Evolutionary conservation across 1,140 invertebrate genomes (phyloP).

Genomic region (Drosophila sturtevanti): DNA sequence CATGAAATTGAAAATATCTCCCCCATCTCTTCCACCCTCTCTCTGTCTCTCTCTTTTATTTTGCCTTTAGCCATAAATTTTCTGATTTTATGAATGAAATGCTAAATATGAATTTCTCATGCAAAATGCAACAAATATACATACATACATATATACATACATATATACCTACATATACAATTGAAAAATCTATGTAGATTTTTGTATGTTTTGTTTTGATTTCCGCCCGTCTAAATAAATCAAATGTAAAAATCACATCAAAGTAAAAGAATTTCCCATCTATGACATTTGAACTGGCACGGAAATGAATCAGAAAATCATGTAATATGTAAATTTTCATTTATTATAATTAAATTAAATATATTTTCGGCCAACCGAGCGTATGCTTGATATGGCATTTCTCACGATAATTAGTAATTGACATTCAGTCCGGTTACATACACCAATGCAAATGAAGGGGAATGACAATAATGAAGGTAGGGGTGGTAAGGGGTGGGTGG

Average conservation of each 20-base stretch:
- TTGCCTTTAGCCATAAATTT: slow-evolving; percentile 17
- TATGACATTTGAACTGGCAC: slow-evolving; percentile 59
- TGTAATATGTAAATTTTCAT: not conserved
- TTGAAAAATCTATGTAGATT: slow-evolving; percentile 28
- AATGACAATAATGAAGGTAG: too few species aligned
- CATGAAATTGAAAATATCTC: slow-evolving; percentile 18
- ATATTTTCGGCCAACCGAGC: slow-evolving; percentile 28
- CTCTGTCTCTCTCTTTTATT: not conserved
- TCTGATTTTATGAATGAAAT: slow-evolving; percentile 63
- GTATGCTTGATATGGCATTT: slow-evolving; percentile 68
- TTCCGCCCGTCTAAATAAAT: slow-evolving; percentile 64
- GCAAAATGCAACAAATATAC: not conserved
- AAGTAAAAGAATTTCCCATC: slow-evolving; percentile 37
- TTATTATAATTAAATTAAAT: not conserved
- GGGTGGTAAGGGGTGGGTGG: too few species aligned
- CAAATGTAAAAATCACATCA: slow-evolving; percentile 57
- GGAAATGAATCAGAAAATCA: slow-evolving; percentile 52
- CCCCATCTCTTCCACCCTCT: not conserved
- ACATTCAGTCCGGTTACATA: slow-evolving; percentile 33
- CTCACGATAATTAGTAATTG: slow-evolving; percentile 80
- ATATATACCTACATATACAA: not conserved
- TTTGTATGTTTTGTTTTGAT: slow-evolving; percentile 43
- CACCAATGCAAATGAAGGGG: too few species aligned
- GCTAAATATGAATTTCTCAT: slow-evolving; percentile 7
- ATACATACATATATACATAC: too few species aligned